A percentile compares a stretch with the other conserved stretches of the same genome.
Conservation (phyloP, 2,797 vertebrate species). For the Microctenopoma stevenorrisi region DNA sequence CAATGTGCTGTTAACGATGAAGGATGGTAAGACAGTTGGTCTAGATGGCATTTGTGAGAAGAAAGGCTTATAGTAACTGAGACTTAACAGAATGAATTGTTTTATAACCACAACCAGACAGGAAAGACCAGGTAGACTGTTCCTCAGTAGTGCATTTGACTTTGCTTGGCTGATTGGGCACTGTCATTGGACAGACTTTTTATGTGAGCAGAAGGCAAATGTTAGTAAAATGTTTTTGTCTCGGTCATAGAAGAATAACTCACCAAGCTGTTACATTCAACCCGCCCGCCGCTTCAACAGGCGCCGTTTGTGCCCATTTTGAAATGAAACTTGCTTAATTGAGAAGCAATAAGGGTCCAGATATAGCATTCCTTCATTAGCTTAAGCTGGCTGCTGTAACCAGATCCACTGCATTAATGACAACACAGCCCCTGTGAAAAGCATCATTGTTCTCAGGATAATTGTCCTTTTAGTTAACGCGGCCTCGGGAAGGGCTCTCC, state of each 20-base stretch:
- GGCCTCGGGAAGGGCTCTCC: constrained; percentile 81
- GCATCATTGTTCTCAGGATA: constrained; percentile 89
- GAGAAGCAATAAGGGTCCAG: constrained; percentile 86
- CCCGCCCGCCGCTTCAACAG: constrained; percentile 31
- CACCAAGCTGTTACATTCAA: constrained; percentile 39
- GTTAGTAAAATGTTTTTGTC: constrained; percentile 17
- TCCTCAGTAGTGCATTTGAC: constrained; percentile 33
- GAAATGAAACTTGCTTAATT: constrained; percentile 86
- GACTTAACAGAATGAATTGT: constrained; percentile 1
- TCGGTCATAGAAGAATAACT: constrained; percentile 24
- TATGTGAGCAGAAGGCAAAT: constrained; percentile 18
- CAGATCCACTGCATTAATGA: constrained; percentile 88
- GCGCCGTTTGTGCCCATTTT: constrained; percentile 74
- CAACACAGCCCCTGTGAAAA: constrained; percentile 88
- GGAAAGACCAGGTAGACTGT: constrained; percentile 54
- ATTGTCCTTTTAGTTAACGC: constrained; percentile 91
- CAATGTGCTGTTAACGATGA: constrained; percentile 69
- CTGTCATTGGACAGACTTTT: constrained; percentile 10
- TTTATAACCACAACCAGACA: constrained; percentile 53
- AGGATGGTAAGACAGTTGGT: constrained; percentile 39
- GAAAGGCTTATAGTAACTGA: constrained; percentile 17
- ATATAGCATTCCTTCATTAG: constrained; percentile 88
- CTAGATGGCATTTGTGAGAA: constrained; percentile 42
- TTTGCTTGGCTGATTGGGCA: constrained; percentile 23
- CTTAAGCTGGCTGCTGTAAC: constrained; percentile 86